Evolutionary conservation across 1,140 invertebrate species (phyloP).

Genomic region (Drosophila kohkoa): DNA sequence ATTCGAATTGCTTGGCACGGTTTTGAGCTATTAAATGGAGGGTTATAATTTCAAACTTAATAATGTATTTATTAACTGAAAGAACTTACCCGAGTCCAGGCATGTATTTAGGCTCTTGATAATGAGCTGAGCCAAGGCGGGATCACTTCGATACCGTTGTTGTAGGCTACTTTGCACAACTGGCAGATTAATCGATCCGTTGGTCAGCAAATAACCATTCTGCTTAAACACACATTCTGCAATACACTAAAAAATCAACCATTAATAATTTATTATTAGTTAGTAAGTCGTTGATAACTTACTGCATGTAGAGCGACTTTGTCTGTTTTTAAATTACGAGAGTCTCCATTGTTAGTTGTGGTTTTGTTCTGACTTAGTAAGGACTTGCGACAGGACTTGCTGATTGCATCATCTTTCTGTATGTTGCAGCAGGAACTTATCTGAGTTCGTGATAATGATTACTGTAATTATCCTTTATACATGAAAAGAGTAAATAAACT

Average conservation of each 20-base stretch:
- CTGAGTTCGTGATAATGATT: background rate
- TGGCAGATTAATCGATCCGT: constrained; percentile 48
- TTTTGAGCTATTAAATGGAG: constrained; percentile 28
- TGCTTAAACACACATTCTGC: constrained; percentile 58
- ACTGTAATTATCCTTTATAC: background rate
- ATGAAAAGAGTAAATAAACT: background rate
- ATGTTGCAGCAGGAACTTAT: constrained; percentile 58
- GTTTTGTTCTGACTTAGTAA: constrained; percentile 34
- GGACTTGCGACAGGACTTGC: constrained; percentile 51
- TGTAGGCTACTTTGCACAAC: constrained; percentile 43
- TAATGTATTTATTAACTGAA: background rate
- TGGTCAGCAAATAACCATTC: constrained; percentile 42
- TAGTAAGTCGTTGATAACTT: background rate
- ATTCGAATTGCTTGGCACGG: constrained; percentile 50
- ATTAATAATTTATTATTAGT: background rate
- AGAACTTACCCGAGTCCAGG: constrained; percentile 39
- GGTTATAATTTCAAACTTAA: background rate
- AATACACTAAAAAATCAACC: constrained; percentile 46
- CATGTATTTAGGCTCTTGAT: constrained; percentile 45
- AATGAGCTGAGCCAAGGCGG: constrained; percentile 39
- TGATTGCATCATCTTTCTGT: constrained; percentile 48
- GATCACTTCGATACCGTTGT: constrained; percentile 55
- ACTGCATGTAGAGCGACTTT: constrained; percentile 65
- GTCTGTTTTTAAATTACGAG: constrained; percentile 45
- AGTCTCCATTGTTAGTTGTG: constrained; percentile 30